Evolutionary conservation across 2,113 vertebrate species (phyloP), one percentile per base, ranked within the genome.

Genomic region (Willisornis vidua): DNA sequence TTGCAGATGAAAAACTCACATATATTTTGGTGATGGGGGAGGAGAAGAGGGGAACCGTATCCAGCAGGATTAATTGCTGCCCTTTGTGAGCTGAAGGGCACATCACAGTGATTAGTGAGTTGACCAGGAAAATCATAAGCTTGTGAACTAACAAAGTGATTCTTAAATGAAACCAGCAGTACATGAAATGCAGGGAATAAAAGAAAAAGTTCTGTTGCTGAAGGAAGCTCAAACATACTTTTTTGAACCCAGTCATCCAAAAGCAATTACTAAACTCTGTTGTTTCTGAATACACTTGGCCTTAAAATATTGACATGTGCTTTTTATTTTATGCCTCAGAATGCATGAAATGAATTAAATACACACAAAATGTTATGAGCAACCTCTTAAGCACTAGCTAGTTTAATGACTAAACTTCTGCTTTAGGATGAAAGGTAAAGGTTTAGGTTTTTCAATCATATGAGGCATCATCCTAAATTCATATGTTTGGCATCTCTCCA

Each of bases 251-350:
- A 81, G 80, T 96, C 79, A 96, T 66, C 67, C 63, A 85, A 74
- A 96, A 93, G 74, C 35, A 74, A 89, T 96, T 82, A 91, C 55
- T 82, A 61, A 88, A 48, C 25, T 91, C 77, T 72, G 49, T 26
- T 75, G 48, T 83, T 79, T 91, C 48, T 90, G 86, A 80, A 70
- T 19, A 79, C 63, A 41, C 45, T 96, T 75, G 78, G 85, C 80
- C 77, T 94, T 90, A 86, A 75, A 96, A 76, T 33, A 75, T 80
- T 95, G 95, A 94, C 85, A 95, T 72, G 73, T 92, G 85, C 84
- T 95, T 94, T 96, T 81, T 93, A 89, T 81, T 93, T 93, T 83
- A 68, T 88, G 55, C 76, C 85, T 97, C 91, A 94, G 48, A 93
- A 59, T 85, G 93, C 14, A 62, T 63, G 84, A 81, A 49, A 84